These are phyloP conservation scores for Argopecten irradians DNA, from an alignment of 1,140 invertebrate species.

Conservation along the genomic window DNA sequence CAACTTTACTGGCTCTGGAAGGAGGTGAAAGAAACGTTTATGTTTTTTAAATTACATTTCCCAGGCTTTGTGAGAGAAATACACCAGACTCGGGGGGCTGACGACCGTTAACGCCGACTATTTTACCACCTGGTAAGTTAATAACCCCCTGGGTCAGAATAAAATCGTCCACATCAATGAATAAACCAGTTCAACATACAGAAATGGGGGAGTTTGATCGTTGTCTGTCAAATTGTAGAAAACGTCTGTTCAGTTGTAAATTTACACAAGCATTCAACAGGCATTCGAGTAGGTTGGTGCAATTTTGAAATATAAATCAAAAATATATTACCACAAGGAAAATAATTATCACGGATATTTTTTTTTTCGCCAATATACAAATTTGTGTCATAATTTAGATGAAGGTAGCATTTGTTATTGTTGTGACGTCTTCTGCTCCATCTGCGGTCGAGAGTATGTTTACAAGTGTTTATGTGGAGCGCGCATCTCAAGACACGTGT, in stretches of 20 bases:
- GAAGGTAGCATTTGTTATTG: too few species aligned
- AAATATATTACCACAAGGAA: not conserved
- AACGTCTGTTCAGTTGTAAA: not conserved
- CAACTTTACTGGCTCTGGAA: not conserved
- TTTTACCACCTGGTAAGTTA: not conserved
- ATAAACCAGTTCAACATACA: not conserved
- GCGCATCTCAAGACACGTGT: not conserved
- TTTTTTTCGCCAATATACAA: too few species aligned
- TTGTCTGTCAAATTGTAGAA: not conserved
- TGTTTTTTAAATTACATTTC: constrained; percentile 19
- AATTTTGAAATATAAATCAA: not conserved
- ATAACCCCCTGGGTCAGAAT: not conserved
- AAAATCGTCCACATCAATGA: not conserved
- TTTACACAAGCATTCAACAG: not conserved
- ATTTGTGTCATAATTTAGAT: not conserved
- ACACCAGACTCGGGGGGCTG: not conserved
- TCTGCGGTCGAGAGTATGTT: not conserved
- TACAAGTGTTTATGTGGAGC: not conserved
- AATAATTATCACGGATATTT: too few species aligned
- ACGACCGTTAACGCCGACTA: not conserved
- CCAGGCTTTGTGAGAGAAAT: not conserved
- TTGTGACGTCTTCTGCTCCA: not conserved
- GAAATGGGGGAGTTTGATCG: not conserved
- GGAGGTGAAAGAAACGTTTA: not conserved
- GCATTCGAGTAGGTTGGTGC: not conserved